phyloP scores from a whole-genome alignment of 2,888 invertebrate genomes.

The Eueremaeus valkanovi region DNA sequence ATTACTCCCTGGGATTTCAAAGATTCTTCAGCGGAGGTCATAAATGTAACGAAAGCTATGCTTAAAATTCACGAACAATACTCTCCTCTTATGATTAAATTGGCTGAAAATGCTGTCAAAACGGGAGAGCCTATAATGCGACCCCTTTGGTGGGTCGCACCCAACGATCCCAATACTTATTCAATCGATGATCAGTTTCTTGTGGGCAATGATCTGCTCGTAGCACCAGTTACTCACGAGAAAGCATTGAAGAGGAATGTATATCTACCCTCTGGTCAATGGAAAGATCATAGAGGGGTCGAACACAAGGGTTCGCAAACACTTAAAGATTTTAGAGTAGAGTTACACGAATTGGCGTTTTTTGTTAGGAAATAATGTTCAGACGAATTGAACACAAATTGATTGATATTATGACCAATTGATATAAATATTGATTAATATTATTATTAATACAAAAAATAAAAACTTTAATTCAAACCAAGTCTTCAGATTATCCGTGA shows the following conservation, averaged over 20 bases:
- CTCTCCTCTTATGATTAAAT: constrained; percentile 59
- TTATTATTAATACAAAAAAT: too few species aligned
- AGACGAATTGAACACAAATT: too few species aligned
- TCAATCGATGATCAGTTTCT: constrained; percentile 66
- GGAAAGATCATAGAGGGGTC: constrained; percentile 55
- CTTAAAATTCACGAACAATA: constrained; percentile 64
- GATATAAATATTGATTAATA: too few species aligned
- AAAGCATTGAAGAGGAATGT: constrained; percentile 68
- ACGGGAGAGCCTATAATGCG: constrained; percentile 69
- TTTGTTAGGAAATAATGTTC: neutral
- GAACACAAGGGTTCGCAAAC: neutral
- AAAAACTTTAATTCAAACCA: too few species aligned
- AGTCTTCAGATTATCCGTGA: too few species aligned
- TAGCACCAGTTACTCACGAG: constrained; percentile 74
- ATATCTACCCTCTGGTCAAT: constrained; percentile 82
- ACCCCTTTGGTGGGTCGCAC: constrained; percentile 81
- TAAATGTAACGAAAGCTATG: constrained; percentile 60
- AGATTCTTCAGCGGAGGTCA: constrained; percentile 57
- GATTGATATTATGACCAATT: too few species aligned
- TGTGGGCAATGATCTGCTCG: constrained; percentile 80
- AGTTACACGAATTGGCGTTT: constrained; percentile 31
- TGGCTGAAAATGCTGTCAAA: constrained; percentile 56
- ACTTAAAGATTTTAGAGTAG: neutral
- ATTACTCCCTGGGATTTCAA: constrained; percentile 77
- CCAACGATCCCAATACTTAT: constrained; percentile 61